Percentiles rank a stretch among this genome's conserved stretches.
Evolutionary conservation across 2,797 vertebrate genomes (phyloP).

Genomic region (Steatocranus sp.): DNA sequence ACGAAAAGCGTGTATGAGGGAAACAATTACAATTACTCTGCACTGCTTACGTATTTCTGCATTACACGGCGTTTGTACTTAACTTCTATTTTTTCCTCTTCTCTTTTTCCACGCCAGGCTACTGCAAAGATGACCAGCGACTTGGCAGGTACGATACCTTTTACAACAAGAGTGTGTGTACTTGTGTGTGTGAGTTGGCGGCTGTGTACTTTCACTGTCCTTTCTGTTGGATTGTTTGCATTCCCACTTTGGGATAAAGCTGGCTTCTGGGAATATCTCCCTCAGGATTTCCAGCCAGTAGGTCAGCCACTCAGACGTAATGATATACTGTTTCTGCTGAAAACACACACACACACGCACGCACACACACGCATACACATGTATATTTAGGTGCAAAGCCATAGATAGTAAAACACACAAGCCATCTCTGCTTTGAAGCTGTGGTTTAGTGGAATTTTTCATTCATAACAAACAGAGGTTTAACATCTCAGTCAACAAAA

Average conservation of each 20-base stretch:
- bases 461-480: background rate
- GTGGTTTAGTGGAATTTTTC: background rate
- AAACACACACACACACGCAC: background rate
- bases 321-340: conserved; percentile 43
- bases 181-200: background rate
- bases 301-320: conserved; percentile 61
- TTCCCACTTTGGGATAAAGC: conserved; percentile 62
- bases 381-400: conserved; percentile 18
- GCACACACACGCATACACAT: background rate
- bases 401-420: conserved; percentile 17
- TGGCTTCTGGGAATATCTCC: conserved; percentile 66
- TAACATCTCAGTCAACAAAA: background rate
- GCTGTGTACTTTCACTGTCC: background rate
- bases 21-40: conserved; percentile 26
- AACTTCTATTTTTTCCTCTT: conserved; percentile 5
- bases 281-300: conserved; percentile 42
- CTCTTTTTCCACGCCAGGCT: conserved; percentile 45
- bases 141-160: conserved; percentile 63
- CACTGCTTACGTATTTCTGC: background rate
- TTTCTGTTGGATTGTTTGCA: conserved; percentile 50
- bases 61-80: conserved; percentile 1
- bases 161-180: background rate
- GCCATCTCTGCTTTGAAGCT: background rate
- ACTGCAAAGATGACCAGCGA: conserved; percentile 53
- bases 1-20: background rate